These are phyloP conservation scores for Rhamphomyia laevipes DNA, from an alignment of 2,888 invertebrate genomes.

Conservation along the genomic window DNA sequence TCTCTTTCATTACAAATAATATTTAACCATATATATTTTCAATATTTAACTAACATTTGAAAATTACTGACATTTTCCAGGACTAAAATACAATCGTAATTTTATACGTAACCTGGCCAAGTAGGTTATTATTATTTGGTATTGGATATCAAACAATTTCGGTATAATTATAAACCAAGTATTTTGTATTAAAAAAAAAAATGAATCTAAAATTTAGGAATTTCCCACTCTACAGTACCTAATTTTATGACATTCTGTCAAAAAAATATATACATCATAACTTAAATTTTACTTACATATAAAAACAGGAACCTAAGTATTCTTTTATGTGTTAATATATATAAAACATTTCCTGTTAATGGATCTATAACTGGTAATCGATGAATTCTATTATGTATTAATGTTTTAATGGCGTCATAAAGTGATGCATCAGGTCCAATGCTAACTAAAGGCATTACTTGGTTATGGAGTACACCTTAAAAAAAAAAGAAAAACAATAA, in stretches of 20 bases:
- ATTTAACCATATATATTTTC: too few species aligned
- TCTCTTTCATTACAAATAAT: too few species aligned
- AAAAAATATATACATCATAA: too few species aligned
- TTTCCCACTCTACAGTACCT: neutral
- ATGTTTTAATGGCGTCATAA: slow-evolving; percentile 84
- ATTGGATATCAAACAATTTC: too few species aligned
- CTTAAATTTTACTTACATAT: slow-evolving; percentile 63
- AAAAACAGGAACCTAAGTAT: slow-evolving; percentile 95
- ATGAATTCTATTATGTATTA: slow-evolving; percentile 91
- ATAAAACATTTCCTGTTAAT: slow-evolving; percentile 89
- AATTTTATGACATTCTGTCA: too few species aligned
- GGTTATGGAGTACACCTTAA: slow-evolving; percentile 71
- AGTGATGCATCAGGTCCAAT: slow-evolving; percentile 88
- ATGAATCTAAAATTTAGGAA: neutral
- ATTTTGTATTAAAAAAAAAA: neutral
- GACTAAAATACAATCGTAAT: too few species aligned
- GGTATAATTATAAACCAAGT: neutral
- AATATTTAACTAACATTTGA: too few species aligned
- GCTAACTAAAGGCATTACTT: slow-evolving; percentile 76
- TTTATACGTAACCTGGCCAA: too few species aligned
- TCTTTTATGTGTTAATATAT: slow-evolving; percentile 96
- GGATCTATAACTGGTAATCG: slow-evolving; percentile 95
- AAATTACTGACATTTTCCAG: too few species aligned
- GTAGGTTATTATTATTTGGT: too few species aligned
- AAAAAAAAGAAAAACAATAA: slow-evolving; percentile 8